These are phyloP conservation scores for Macrosiphum euphorbiae DNA, from an alignment of 2,888 invertebrate genomes.

Conservation along the genomic window DNA sequence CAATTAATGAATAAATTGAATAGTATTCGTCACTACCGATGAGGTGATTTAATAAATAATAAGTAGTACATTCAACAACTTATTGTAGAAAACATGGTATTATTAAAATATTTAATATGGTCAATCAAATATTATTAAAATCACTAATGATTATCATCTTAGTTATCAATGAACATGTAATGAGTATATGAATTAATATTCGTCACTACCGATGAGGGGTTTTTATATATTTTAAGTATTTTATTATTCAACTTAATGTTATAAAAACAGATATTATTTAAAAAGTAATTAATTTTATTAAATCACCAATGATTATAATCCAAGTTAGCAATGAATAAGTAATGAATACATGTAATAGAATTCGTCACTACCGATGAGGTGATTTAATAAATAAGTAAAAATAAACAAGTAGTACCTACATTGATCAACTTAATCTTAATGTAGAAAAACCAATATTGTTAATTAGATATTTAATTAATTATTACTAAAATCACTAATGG, in stretches of 20 bases:
- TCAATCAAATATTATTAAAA: neutral
- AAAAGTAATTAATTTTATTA: too few relatives aligned
- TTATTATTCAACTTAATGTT: neutral
- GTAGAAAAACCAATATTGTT: too few relatives aligned
- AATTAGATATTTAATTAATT: neutral
- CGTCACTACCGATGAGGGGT: slow-evolving; percentile 32
- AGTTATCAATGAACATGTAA: slow-evolving; percentile 5
- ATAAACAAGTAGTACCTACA: too few relatives aligned
- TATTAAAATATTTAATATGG: neutral
- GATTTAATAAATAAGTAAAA: slow-evolving; percentile 18
- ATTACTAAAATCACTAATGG: slow-evolving; percentile 9
- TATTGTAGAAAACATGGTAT: neutral
- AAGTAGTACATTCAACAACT: neutral
- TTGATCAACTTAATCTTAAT: neutral
- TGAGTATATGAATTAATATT: neutral
- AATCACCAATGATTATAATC: slow-evolving; percentile 14
- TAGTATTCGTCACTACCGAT: slow-evolving; percentile 36
- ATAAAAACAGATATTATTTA: too few relatives aligned
- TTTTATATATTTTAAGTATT: neutral
- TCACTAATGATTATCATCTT: neutral
- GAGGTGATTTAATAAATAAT: slow-evolving; percentile 13
- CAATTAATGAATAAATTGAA: neutral
- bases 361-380: slow-evolving; percentile 28
- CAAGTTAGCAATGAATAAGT: neutral
- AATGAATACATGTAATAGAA: slow-evolving; percentile 2